Conservation (phyloP, 2,113 vertebrate species). For the Scophthalmus maximus region DNA sequence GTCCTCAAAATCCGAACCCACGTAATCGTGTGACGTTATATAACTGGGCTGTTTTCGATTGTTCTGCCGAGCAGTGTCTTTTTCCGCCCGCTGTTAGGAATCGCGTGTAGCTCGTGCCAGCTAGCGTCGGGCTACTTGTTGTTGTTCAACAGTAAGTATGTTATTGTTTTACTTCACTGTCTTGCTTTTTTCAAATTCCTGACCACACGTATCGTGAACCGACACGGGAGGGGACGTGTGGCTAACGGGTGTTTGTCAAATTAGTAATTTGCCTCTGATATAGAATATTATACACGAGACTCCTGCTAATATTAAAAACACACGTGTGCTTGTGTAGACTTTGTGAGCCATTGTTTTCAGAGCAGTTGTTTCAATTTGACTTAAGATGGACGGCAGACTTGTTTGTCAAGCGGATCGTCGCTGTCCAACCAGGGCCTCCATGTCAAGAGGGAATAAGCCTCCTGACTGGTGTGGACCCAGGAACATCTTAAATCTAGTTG, state of each 20-base stretch:
- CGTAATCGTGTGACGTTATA: no score
- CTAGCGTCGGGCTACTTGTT: slow-evolving; percentile 36
- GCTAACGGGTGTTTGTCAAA: no score
- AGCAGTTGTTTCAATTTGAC: no score
- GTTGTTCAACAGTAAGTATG: slow-evolving; percentile 60
- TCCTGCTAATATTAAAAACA: neutral
- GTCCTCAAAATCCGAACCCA: no score
- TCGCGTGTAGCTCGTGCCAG: slow-evolving; percentile 22
- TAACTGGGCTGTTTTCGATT: no score
- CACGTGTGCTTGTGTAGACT: no score
- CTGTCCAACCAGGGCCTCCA: neutral
- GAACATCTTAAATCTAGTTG: rapidly evolving
- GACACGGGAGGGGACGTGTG: neutral
- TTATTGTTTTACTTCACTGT: slow-evolving; percentile 23
- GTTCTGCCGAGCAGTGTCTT: no score
- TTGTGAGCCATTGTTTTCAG: neutral
- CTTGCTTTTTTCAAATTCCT: neutral
- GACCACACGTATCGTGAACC: neutral
- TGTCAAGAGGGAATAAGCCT: neutral
- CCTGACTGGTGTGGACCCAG: neutral
- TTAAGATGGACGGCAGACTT: slow-evolving; percentile 18
- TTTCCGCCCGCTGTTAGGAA: neutral
- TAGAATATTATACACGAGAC: neutral
- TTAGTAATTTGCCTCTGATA: no score
- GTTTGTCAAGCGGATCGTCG: neutral